A percentile compares a stretch with the other conserved stretches of the same genome.
Conservation (phyloP, 1,140 invertebrate species). For the Drosophila mayri region DNA sequence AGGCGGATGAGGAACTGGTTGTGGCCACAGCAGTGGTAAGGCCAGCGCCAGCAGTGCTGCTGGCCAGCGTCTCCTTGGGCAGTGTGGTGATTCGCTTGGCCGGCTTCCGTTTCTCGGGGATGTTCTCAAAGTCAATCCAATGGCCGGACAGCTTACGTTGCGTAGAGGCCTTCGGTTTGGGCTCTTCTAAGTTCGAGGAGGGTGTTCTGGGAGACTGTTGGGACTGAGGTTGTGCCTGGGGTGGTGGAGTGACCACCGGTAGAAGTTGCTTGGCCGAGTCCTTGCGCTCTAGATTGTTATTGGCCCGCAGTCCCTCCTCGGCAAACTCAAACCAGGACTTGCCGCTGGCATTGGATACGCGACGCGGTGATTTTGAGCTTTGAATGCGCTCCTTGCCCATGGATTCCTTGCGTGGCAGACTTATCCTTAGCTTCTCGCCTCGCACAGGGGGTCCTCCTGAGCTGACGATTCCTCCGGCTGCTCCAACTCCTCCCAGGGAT, state of each 20-base stretch:
- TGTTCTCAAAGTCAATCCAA: conserved; percentile 95
- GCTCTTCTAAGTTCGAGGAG: conserved; percentile 80
- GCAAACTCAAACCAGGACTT: conserved; percentile 89
- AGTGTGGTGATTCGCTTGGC: conserved; percentile 93
- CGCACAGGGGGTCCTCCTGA: conserved; percentile 57
- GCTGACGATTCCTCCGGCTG: not conserved
- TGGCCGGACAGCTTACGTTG: conserved; percentile 85
- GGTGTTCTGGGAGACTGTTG: conserved; percentile 25
- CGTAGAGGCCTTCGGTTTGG: conserved; percentile 63
- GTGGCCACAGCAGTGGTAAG: conserved; percentile 32
- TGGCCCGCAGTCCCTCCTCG: conserved; percentile 86
- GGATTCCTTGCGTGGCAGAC: conserved; percentile 88
- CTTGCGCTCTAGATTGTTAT: conserved; percentile 75
- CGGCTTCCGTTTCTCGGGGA: conserved; percentile 91
- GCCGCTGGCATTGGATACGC: conserved; percentile 85
- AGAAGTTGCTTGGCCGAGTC: conserved; percentile 76
- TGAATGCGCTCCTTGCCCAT: conserved; percentile 73
- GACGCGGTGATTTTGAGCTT: conserved; percentile 85
- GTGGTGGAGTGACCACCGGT: conserved; percentile 37
- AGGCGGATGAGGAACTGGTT: conserved; percentile 70
- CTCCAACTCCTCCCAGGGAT: conserved; percentile 1
- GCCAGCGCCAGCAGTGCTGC: conserved; percentile 8
- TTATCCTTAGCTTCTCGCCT: conserved; percentile 89
- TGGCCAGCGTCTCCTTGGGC: conserved; percentile 85
- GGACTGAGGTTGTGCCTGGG: not conserved